Conservation (phyloP, 2,888 invertebrate species). For the Himalopsyche kuldschensis region DNA sequence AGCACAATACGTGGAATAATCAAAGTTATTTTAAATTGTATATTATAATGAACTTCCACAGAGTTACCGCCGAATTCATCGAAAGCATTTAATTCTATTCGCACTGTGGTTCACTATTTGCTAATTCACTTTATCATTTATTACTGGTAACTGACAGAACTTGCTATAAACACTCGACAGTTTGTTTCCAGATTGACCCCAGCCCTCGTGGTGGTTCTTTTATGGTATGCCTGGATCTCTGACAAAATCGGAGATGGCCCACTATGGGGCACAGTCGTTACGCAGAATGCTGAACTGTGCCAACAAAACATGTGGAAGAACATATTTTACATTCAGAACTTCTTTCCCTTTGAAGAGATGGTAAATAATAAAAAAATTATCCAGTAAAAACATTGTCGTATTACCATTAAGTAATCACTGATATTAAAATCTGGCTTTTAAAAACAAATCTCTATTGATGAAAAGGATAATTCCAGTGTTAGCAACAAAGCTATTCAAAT, state of each 20-base stretch:
- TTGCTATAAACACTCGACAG: constrained; percentile 21
- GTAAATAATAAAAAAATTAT: constrained; percentile 48
- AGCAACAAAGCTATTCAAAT: too few species aligned
- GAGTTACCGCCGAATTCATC: too few species aligned
- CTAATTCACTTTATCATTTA: neutral
- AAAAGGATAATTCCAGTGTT: too few species aligned
- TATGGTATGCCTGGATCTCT: constrained; percentile 70
- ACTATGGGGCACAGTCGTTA: constrained; percentile 66
- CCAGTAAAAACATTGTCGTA: too few species aligned
- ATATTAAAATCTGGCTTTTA: neutral
- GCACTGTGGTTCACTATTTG: neutral
- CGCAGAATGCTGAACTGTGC: constrained; percentile 66
- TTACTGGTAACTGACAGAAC: neutral
- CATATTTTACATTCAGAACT: constrained; percentile 68
- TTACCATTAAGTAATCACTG: neutral
- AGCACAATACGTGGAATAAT: too few species aligned
- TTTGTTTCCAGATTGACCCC: constrained; percentile 61
- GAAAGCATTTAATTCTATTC: neutral
- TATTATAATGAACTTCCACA: too few species aligned
- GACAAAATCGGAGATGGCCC: constrained; percentile 68
- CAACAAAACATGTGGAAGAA: constrained; percentile 70
- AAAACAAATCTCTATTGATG: too few species aligned
- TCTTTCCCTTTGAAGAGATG: constrained; percentile 70
- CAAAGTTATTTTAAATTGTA: too few species aligned
- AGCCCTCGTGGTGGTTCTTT: constrained; percentile 62